Evolutionary conservation across 2,113 vertebrate genomes (phyloP).

Genomic region (Elgaria multicarinata): DNA sequence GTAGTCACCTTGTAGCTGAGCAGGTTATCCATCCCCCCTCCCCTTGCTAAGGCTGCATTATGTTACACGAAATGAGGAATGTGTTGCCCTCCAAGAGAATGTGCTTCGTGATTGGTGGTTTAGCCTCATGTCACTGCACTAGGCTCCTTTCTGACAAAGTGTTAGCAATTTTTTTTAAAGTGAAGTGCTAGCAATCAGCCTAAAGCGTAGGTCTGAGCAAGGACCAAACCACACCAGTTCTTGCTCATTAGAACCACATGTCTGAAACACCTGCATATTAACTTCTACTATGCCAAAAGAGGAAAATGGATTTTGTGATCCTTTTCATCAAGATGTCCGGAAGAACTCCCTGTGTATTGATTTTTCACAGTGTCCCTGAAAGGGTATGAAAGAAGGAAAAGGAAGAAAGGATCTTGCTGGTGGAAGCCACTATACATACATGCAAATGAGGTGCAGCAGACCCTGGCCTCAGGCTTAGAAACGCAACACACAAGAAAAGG

Average conservation of each 20-base stretch:
- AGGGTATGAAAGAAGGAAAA: not conserved
- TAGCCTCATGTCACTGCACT: not conserved
- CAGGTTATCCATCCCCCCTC: not conserved
- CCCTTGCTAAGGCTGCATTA: not conserved
- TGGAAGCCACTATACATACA: no score
- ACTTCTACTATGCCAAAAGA: not conserved
- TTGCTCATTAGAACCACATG: conserved; percentile 13
- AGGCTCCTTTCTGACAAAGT: no score
- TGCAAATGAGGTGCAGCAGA: no score
- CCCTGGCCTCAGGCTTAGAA: no score
- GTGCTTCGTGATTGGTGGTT: fast-evolving
- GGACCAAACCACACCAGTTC: not conserved
- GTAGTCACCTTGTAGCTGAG: not conserved
- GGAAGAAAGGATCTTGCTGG: no score
- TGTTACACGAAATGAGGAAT: not conserved
- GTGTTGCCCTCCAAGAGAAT: not conserved
- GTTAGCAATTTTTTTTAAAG: not conserved
- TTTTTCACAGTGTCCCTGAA: not conserved
- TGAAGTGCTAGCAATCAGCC: not conserved
- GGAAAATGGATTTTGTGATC: not conserved
- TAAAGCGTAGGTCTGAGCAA: conserved; percentile 9
- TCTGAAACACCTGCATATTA: not conserved
- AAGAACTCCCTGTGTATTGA: not conserved
- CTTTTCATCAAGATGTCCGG: not conserved
- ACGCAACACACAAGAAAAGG: no score